These are phyloP conservation scores for Parauchenoglanis ngamensis DNA, from an alignment of 2,797 vertebrate genomes.

Conservation along the genomic window DNA sequence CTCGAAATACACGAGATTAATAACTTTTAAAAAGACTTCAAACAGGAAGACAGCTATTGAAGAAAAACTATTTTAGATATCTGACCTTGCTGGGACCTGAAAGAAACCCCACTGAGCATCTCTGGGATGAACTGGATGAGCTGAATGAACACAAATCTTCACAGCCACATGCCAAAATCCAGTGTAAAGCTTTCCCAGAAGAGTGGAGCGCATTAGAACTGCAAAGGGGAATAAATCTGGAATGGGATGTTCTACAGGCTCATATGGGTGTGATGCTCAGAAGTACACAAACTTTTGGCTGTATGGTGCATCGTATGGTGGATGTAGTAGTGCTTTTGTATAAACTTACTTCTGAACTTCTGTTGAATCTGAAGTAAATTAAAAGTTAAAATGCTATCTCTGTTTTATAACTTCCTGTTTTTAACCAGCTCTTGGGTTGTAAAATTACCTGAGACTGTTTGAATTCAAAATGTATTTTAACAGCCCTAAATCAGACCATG, in stretches of 20 bases:
- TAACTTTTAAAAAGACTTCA: background rate
- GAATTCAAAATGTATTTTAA: background rate
- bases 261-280: background rate
- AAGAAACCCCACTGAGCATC: background rate
- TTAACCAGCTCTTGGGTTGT: background rate
- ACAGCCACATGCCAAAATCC: background rate
- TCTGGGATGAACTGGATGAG: background rate
- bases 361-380: background rate
- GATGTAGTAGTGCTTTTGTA: background rate
- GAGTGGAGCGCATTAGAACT: background rate
- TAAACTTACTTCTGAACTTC: background rate
- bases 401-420: background rate
- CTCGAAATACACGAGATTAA: background rate
- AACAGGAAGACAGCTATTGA: background rate
- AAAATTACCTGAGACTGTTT: background rate
- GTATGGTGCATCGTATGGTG: background rate
- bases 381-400: background rate
- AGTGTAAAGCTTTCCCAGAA: background rate
- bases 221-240: background rate
- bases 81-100: background rate
- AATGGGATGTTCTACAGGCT: background rate
- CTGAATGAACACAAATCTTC: background rate
- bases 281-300: background rate
- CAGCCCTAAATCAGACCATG: background rate
- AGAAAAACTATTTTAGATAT: background rate